Conservation (phyloP, 2,797 vertebrate genomes). For the Pangasius mekongensis region DNA sequence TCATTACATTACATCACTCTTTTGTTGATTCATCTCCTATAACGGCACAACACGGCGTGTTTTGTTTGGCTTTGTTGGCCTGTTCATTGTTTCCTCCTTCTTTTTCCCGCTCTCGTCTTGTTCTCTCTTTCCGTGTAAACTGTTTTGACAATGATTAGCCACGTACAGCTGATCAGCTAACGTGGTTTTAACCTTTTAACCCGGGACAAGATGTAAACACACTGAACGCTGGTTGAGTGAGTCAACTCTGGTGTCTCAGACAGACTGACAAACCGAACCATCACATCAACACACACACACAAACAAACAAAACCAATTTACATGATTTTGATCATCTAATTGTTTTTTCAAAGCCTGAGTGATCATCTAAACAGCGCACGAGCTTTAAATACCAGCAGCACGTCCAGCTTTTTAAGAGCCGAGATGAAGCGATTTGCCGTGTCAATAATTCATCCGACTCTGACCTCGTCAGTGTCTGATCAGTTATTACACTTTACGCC, state of each 20-base stretch:
- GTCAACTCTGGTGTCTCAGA: neutral
- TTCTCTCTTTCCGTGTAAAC: neutral
- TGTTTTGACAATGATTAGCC: neutral
- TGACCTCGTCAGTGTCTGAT: neutral
- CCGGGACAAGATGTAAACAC: neutral
- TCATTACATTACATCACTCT: neutral
- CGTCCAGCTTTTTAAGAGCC: neutral
- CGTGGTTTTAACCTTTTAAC: neutral
- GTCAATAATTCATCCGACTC: conserved; percentile 1
- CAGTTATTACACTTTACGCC: neutral
- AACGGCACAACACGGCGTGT: no score
- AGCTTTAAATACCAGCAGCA: neutral
- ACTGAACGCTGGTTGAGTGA: neutral
- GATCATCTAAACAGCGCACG: neutral
- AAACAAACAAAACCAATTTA: neutral
- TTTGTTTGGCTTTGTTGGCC: neutral
- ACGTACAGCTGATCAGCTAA: neutral
- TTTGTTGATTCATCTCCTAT: neutral
- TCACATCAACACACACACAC: neutral
- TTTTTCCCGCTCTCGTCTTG: neutral
- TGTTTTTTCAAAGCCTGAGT: neutral
- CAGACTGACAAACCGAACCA: neutral
- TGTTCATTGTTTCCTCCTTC: neutral
- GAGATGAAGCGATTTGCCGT: neutral
- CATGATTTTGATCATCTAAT: neutral